Conservation (phyloP, 2,888 invertebrate genomes). For the Plemyria rubiginata region DNA sequence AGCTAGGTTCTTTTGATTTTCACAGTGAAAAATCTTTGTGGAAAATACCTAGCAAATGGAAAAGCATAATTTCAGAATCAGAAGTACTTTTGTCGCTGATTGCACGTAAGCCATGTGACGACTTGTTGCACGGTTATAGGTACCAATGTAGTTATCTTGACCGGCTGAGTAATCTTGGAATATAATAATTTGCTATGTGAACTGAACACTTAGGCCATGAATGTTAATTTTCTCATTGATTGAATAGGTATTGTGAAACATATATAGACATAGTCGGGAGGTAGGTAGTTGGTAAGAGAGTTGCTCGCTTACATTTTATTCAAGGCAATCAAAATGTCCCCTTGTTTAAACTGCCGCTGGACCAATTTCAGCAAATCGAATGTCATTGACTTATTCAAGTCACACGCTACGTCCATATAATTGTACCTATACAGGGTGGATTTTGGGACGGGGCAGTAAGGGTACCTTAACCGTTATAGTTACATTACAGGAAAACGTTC, state of each 20-base stretch:
- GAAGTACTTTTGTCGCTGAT: too few relatives aligned
- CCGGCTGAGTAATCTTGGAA: background rate
- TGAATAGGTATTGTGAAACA: constrained; percentile 23
- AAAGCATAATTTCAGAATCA: too few relatives aligned
- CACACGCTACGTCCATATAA: background rate
- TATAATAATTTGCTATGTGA: constrained; percentile 9
- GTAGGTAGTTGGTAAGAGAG: constrained; percentile 12
- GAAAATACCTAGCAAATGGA: too few relatives aligned
- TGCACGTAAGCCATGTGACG: background rate
- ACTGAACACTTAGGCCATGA: constrained; percentile 16
- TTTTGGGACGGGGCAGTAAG: too few relatives aligned
- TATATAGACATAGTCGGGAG: background rate
- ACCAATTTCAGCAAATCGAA: constrained; percentile 41
- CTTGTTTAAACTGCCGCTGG: constrained; percentile 24
- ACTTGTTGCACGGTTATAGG: background rate
- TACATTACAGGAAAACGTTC: too few relatives aligned
- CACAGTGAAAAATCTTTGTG: too few relatives aligned
- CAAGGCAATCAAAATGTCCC: constrained; percentile 21
- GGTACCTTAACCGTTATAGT: too few relatives aligned
- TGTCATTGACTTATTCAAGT: constrained; percentile 33
- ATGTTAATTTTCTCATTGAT: constrained; percentile 29
- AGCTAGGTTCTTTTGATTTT: too few relatives aligned
- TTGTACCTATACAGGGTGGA: too few relatives aligned
- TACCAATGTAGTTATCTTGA: background rate
- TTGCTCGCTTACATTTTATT: constrained; percentile 16